phyloP scores from a whole-genome alignment of 2,888 invertebrate genomes.

The Cheilosia scutellata region DNA sequence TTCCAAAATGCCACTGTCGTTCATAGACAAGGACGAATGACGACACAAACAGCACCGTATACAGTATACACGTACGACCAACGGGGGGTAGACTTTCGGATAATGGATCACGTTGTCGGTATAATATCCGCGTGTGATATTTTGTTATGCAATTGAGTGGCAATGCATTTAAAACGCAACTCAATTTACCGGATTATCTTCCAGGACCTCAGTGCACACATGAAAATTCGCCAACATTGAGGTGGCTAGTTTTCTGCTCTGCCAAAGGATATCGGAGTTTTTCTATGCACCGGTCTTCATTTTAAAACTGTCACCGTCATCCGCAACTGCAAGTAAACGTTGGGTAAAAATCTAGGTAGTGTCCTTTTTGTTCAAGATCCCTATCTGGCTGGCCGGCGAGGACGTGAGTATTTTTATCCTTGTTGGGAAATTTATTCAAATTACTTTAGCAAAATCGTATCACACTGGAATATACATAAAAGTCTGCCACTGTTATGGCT shows the following conservation, averaged over 20 bases:
- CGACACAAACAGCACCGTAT: not conserved
- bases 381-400: slow-evolving; percentile 13
- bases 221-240: slow-evolving; percentile 34
- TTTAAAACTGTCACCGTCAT: not conserved
- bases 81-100: not conserved
- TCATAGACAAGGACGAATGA: slow-evolving; percentile 14
- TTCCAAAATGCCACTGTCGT: slow-evolving; percentile 4
- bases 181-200: slow-evolving; percentile 47
- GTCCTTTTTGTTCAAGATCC: slow-evolving; percentile 17
- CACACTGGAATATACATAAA: slow-evolving; percentile 10
- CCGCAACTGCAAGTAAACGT: not conserved
- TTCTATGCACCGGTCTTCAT: slow-evolving; percentile 27
- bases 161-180: slow-evolving; percentile 60
- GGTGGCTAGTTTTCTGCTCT: slow-evolving; percentile 2
- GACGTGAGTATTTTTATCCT: slow-evolving; percentile 42
- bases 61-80: not conserved
- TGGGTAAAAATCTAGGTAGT: no score
- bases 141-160: slow-evolving; percentile 51
- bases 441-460: slow-evolving; percentile 49
- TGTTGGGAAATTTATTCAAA: slow-evolving; percentile 65
- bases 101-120: slow-evolving; percentile 43
- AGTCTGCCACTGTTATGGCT: slow-evolving; percentile 33
- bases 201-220: slow-evolving; percentile 16
- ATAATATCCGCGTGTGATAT: slow-evolving; percentile 17
- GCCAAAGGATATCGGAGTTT: not conserved